A percentile compares a stretch with the other conserved stretches of the same genome.
These are phyloP conservation scores for Stichodactyla helianthus DNA, from an alignment of 64 coral and sea anemone species.

Conservation along the genomic window DNA sequence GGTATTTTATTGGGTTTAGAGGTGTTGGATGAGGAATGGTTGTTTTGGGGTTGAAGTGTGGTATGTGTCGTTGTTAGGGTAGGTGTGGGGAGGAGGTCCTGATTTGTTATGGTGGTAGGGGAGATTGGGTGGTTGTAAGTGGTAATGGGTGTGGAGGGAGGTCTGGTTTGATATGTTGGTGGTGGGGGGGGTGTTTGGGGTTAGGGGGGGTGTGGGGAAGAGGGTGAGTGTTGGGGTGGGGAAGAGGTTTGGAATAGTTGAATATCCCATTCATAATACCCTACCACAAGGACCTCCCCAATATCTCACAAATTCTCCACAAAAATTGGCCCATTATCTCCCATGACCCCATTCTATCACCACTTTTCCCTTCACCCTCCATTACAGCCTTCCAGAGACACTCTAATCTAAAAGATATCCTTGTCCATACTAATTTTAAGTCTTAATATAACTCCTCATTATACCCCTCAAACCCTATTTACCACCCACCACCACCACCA, in stretches of 20 bases:
- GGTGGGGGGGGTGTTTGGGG: too few species aligned
- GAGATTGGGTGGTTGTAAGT: too few species aligned
- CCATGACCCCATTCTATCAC: not conserved
- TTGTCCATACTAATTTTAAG: slow-evolving; percentile 2
- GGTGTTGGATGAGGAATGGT: too few species aligned
- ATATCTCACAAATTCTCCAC: not conserved
- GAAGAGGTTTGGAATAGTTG: too few species aligned
- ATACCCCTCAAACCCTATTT: not conserved
- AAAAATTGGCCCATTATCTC: not conserved
- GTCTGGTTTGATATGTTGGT: too few species aligned
- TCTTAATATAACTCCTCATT: not conserved
- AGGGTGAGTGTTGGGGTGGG: too few species aligned
- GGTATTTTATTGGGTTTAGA: too few species aligned
- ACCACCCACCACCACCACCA: not conserved
- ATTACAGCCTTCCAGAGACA: slow-evolving; percentile 27
- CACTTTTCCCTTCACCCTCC: not conserved
- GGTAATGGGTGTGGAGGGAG: too few species aligned
- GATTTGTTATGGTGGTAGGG: too few species aligned
- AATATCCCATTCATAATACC: not conserved
- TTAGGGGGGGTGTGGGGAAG: not conserved
- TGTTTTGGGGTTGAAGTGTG: too few species aligned
- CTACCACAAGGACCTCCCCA: not conserved
- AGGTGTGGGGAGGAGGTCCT: too few species aligned
- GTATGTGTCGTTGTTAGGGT: too few species aligned
- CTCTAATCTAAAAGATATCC: slow-evolving; percentile 11